Base-by-base conservation (phyloP, 2,797 vertebrate species). In the Pipistrellus nathusii region DNA sequence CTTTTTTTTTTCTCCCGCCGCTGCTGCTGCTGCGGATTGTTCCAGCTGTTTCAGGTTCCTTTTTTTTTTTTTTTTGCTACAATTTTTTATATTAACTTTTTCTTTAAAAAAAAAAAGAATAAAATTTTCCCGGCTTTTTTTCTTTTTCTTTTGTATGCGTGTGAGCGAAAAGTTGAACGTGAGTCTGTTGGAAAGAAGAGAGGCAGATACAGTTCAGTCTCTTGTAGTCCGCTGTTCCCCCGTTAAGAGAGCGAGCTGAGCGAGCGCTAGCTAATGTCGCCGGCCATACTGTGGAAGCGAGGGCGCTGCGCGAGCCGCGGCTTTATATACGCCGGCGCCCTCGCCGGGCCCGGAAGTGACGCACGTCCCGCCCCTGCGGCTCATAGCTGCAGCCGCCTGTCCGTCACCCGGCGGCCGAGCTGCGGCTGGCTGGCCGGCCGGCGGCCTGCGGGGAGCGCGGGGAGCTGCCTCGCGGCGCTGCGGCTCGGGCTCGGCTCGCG, bases 251-350 rank as follows among this genome's bases (percentile, higher is more conserved):
- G 99, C 57, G 57, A 99, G 98, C 98, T 91, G 97, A 99, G 99
- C 99, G 99, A 99, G 98, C 99, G 99, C 99, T 99, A 99, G 99
- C 99, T 99, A 99, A 99, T 99, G 97, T 99, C 99, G 99, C 99
- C 99, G 99, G 99, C 99, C 99, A 99, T 99, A 99, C 99, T 99
- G 99, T 99, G 99, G 98, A 99, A 99, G 99, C 99, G 96, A 96
- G 96, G 72, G 12, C 1, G 2, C 4, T 38, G 69, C 73, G 92
- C 78, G 94, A 96, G 98, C 97, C 95, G 95, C 30, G 20, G 1
- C 8, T 0, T 98, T 99, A 98, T 99, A 99, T 99, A 97, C 0
- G 4, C 72, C 59, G 14, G 62, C 96, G 46, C 7, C 62, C 11
- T 0, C 5, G 25, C 20, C 69, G 68, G 12, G 18, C 82, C 87